Evolutionary conservation across 2,113 vertebrate genomes (phyloP).

Genomic region (Siniperca chuatsi): DNA sequence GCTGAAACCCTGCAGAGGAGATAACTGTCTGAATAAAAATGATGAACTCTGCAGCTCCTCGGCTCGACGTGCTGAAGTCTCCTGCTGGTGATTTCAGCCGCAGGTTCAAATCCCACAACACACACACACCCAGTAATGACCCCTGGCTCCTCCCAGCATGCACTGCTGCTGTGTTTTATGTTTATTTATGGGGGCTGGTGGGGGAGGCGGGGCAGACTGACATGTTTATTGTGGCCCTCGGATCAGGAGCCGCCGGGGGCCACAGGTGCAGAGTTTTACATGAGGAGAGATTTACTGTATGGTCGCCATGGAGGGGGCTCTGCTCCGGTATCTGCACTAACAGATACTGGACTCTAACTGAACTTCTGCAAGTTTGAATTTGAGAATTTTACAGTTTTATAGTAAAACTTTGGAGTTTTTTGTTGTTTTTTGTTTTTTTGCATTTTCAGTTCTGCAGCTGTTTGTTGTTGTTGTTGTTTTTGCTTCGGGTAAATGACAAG

Average conservation of each 20-base stretch:
- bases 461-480: too few species aligned
- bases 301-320: conserved; percentile 13
- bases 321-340: too few species aligned
- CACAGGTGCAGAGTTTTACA: conserved; percentile 84
- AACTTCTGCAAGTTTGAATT: too few species aligned
- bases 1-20: not conserved
- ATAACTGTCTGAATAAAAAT: conserved; percentile 66
- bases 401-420: too few species aligned
- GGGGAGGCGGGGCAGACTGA: conserved; percentile 63
- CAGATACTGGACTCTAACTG: too few species aligned
- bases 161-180: conserved; percentile 65
- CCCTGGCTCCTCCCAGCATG: conserved; percentile 62
- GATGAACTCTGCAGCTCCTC: conserved; percentile 52
- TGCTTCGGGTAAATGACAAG: too few species aligned
- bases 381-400: too few species aligned
- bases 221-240: conserved; percentile 81
- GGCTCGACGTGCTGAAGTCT: conserved; percentile 1
- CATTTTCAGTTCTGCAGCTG: too few species aligned
- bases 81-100: conserved; percentile 35
- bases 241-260: conserved; percentile 62
- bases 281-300: conserved; percentile 79
- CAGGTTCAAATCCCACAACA: conserved; percentile 38
- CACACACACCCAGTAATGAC: conserved; percentile 42
- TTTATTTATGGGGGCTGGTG: conserved; percentile 78
- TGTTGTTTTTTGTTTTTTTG: too few species aligned